Base-by-base conservation (phyloP, 2,113 vertebrate species). In the Octodon degus region DNA sequence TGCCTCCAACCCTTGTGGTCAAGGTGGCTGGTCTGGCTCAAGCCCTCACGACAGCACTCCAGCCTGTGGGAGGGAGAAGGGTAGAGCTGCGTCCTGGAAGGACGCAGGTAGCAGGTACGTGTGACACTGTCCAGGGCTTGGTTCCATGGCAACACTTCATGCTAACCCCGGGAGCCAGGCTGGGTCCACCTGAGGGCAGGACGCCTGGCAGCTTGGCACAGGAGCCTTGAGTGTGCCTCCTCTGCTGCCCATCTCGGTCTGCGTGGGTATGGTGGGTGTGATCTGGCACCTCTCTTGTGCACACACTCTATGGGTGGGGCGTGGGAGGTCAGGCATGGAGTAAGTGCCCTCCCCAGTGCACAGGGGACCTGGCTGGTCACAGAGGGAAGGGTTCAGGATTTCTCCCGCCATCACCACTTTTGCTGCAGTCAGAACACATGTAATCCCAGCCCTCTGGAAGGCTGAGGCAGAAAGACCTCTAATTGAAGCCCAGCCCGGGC, bases 261-360 rank as follows among this genome's bases (percentile, higher is more conserved):
- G 50, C 14, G 17, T 3, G 5, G 43, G 47, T 17, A 4, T 1
- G 0, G 50, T 2, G 34, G 1, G n/a, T 55, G 7, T 27, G 50
- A 4, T 47, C 10, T 1, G 20, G 37, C 0, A 10, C 70, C 17
- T 30, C 16, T 5, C 7, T 24, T 30, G 10, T 5, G 5, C n/a
- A 2, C 0, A 4, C 9, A 2, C 14, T 27, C 3, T 17, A 6
- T 74, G 8, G 2, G 70, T 4, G 27, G 72, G 13, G 16, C 40
- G 14, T 13, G 37, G 4, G 20, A 27, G 30, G 67, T 1, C 7
- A n/a, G 40, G 24, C 32, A 40, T 6, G 12, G 27, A 3, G 43
- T 58, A 27, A 5, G 67, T 11, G 27, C 53, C 63, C 16, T 16
- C 40, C 43, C 50, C 32, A 50, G 65, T 72, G 32, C 22, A 16